These are phyloP conservation scores for Microctonus brassicae DNA, from an alignment of 2,888 invertebrate species.

Conservation along the genomic window DNA sequence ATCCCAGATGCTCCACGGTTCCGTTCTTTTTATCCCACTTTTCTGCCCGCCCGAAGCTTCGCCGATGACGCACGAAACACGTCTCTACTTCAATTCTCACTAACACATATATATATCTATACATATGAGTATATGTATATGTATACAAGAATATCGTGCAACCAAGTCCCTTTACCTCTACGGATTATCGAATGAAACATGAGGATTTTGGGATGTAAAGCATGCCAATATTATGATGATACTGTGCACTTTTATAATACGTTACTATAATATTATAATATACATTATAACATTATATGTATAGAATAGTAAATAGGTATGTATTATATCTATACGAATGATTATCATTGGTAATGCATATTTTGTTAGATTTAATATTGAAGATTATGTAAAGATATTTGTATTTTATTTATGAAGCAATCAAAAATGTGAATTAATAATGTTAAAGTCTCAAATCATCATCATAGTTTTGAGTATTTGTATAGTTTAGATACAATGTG, in stretches of 20 bases:
- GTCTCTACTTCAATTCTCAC: constrained; percentile 23
- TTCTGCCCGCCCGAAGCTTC: constrained; percentile 32
- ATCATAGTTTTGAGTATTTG: too few relatives aligned
- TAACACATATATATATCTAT: neutral
- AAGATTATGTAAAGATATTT: too few relatives aligned
- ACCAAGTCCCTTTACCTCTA: neutral
- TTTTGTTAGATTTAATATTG: too few relatives aligned
- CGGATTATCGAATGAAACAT: neutral
- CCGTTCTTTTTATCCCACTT: constrained; percentile 45
- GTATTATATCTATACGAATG: too few relatives aligned
- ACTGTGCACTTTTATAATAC: neutral
- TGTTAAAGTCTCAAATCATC: too few relatives aligned
- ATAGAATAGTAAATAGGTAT: too few relatives aligned
- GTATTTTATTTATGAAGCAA: too few relatives aligned
- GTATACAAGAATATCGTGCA: constrained; percentile 8
- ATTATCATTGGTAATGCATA: too few relatives aligned
- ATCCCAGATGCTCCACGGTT: constrained; percentile 56
- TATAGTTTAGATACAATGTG: too few relatives aligned
- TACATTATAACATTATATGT: too few relatives aligned
- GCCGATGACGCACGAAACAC: constrained; percentile 13
- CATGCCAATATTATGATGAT: neutral
- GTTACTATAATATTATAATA: too few relatives aligned
- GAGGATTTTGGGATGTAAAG: neutral
- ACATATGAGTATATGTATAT: neutral
- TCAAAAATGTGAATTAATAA: too few relatives aligned